Evolutionary conservation across 1,140 invertebrate species (phyloP), one percentile per base, ranked within the genome.

Genomic region (Eupeodes corollae): DNA sequence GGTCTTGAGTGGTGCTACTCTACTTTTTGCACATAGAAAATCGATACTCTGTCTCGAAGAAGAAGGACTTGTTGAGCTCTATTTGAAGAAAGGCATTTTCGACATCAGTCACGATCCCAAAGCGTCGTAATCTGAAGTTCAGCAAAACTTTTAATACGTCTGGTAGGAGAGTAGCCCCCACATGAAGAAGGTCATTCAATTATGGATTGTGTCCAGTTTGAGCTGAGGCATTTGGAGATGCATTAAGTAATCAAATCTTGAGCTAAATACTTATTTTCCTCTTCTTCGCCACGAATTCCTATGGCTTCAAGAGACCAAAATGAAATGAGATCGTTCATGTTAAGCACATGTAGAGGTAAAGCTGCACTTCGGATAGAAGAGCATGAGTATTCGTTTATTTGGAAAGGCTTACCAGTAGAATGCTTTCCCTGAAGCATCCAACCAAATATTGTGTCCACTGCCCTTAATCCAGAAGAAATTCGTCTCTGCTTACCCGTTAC

Each of bases 1-100:
- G 0, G 38, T 55, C 39, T 46, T 46, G 12, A 70, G 32, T n/a
- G 69, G 68, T 14, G 68, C 61, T 8, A 71, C 63, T 40, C 52
- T 55, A 5, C 56, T 54, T 54, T 70, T 71, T 2, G 64, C 56
- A 43, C 55, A 56, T 34, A 71, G 35, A 8, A 70, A 46, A 12
- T 10, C 37, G 0, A 53, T 49, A 10, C 49, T 40, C 8, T 56
- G 37, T 46, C 45, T n/a, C 45, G 34, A n/a, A n/a, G n/a, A n/a
- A n/a, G 35, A 39, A 18, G 5, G 13, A 13, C 19, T 35, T 11
- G 16, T 26, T 30, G 19, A 38, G 21, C 26, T 12, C 40, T 1
- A 46, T 40, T 18, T 46, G 45, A 19, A 46, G 18, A 40, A 46
- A 46, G 26, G 18, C 34, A 12, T 46, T 38, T 37, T 46, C 37